Conservation (phyloP, 37 sponge, comb jelly and placozoan genomes). For the Halichondria panicea region DNA sequence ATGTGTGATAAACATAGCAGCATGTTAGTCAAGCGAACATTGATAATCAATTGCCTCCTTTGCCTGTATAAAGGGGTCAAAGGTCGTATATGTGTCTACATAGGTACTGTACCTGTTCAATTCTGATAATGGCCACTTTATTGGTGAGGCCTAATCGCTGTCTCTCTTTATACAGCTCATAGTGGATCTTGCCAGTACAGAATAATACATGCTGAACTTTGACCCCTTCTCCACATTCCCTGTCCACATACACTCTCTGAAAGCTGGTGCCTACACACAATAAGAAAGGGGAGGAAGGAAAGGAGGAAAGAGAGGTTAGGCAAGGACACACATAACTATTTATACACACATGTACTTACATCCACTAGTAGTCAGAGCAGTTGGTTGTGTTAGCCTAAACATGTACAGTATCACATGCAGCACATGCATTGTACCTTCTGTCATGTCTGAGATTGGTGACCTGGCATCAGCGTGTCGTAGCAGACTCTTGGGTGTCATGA, state of each 20-base stretch:
- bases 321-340: too few species aligned
- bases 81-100: too few species aligned
- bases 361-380: not conserved
- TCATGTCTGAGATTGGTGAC: constrained; percentile 69
- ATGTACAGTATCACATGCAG: too few species aligned
- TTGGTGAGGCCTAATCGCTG: constrained; percentile 21
- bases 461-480: constrained; percentile 84
- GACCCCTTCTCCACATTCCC: not conserved
- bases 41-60: too few species aligned
- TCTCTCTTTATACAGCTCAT: constrained; percentile 75
- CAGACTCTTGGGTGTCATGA: constrained; percentile 94
- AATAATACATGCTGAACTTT: constrained; percentile 67
- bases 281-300: too few species aligned
- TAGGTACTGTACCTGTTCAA: constrained; percentile 90
- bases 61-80: too few species aligned
- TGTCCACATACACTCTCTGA: constrained; percentile 76
- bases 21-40: too few species aligned
- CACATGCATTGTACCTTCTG: too few species aligned
- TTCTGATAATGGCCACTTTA: constrained; percentile 71
- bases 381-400: too few species aligned
- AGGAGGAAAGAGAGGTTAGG: too few species aligned
- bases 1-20: not conserved
- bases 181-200: constrained; percentile 95
- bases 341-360: too few species aligned
- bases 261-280: constrained; percentile 65